Base-by-base conservation (phyloP, 2,113 vertebrate genomes). In the Daphoenositta chrysoptera region DNA sequence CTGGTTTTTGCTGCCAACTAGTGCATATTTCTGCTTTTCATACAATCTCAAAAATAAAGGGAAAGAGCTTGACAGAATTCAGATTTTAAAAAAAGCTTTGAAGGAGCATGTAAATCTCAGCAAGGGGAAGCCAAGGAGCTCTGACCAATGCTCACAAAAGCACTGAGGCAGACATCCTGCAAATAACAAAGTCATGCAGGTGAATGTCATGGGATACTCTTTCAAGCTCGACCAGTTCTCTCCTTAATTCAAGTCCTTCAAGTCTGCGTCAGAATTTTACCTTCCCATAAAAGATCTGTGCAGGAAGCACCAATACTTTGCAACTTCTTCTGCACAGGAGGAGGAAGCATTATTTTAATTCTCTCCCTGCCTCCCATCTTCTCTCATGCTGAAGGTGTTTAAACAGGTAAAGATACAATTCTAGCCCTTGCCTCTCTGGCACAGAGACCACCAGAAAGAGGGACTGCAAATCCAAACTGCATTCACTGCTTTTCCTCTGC, bases 401-500 rank as follows among this genome's bases (percentile, higher is more conserved):
- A 23, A 85, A 24, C 1, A 6, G 23, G 13, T 21, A 16, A 61
- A 64, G 63, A 66, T 16, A 57, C 28, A 40, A 37, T n/a, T 58
- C 35, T 50, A 57, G 72, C 14, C 58, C 28, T 44, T 15, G 66
- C 24, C 33, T 35, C 23, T 20, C 81, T 26, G 44, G 30, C 72
- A 42, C 35, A n/a, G 42, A 61, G 37, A 40, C 20, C 22, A 12
- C 6, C 9, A 44, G 40, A 37, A 70, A 56, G 50, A n/a, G 8
- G 5, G 14, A 35, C 27, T 2, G 3, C 64, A 50, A 60, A 70
- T 15, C 33, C 18, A n/a, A 54, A 15, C 31, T 3, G 3, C 0
- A 0, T 8, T 23, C 23, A 8, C 13, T 19, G 42, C 47, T 58
- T 14, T 58, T 72, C 27, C 24, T 31, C 57, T n/a, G 68, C 5